phyloP scores from a whole-genome alignment of 2,888 invertebrate genomes.

The Actias luna region DNA sequence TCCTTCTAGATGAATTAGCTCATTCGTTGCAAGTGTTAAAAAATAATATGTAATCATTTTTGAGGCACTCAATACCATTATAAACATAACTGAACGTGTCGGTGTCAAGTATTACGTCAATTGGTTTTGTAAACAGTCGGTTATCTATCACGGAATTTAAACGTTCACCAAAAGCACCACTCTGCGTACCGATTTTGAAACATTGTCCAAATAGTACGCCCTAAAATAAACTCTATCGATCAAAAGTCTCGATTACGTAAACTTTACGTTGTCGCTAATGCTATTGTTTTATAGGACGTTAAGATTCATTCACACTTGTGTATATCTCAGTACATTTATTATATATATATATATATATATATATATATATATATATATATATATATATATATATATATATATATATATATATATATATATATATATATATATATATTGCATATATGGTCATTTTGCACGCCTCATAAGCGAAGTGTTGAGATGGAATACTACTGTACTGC shows the following conservation, averaged over 20 bases:
- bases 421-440: no score
- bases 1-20: no score
- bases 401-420: no score
- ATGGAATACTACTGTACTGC: no score
- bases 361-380: neutral
- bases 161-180: conserved; percentile 53
- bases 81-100: neutral
- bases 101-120: neutral
- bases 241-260: conserved; percentile 44
- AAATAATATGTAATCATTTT: no score
- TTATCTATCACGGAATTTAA: conserved; percentile 67
- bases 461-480: no score
- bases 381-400: no score
- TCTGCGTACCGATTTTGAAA: conserved; percentile 55
- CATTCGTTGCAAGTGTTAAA: no score
- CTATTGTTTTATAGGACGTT: conserved; percentile 36
- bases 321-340: neutral
- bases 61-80: no score
- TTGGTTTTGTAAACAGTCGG: conserved; percentile 35
- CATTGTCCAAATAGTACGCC: conserved; percentile 43
- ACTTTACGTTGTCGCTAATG: conserved; percentile 26
- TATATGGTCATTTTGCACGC: no score
- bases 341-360: neutral
- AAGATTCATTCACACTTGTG: conserved; percentile 9
- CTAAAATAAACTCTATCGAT: conserved; percentile 58